Conservation (phyloP, 1,140 invertebrate genomes). For the Chymomyza costata region DNA sequence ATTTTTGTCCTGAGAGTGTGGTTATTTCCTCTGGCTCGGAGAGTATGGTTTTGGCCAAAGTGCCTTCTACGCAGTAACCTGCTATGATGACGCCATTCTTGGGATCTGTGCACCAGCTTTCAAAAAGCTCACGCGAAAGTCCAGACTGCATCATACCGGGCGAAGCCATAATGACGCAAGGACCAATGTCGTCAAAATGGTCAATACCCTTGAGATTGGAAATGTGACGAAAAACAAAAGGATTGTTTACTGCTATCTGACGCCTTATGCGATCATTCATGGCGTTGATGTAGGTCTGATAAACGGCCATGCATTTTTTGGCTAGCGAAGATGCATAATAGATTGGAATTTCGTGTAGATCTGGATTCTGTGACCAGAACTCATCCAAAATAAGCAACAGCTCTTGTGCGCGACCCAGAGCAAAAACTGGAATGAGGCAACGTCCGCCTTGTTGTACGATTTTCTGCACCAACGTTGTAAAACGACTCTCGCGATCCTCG, state of each 20-base stretch:
- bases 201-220: constrained; percentile 99
- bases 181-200: constrained; percentile 99
- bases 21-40: constrained; percentile 99
- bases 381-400: constrained; percentile 97
- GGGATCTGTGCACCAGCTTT: constrained; percentile 98
- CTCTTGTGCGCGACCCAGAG: constrained; percentile 97
- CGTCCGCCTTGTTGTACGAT: constrained; percentile 96
- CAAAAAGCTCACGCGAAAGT: constrained; percentile 97
- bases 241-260: constrained; percentile 98
- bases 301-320: constrained; percentile 99
- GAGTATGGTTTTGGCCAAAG: constrained; percentile 96
- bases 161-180: constrained; percentile 99
- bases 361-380: constrained; percentile 98
- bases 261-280: constrained; percentile 98
- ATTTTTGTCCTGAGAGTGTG: constrained; percentile 95
- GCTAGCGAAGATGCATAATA: constrained; percentile 99
- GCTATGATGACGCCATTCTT: constrained; percentile 99
- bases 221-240: constrained; percentile 99
- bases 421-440: constrained; percentile 99
- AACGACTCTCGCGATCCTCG: constrained; percentile 95
- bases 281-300: constrained; percentile 99
- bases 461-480: constrained; percentile 96
- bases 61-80: constrained; percentile 99
- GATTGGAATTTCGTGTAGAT: constrained; percentile 98
- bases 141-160: constrained; percentile 99